phyloP scores from a whole-genome alignment of 2,797 vertebrate species.

The Coracias cyanogaster region DNA sequence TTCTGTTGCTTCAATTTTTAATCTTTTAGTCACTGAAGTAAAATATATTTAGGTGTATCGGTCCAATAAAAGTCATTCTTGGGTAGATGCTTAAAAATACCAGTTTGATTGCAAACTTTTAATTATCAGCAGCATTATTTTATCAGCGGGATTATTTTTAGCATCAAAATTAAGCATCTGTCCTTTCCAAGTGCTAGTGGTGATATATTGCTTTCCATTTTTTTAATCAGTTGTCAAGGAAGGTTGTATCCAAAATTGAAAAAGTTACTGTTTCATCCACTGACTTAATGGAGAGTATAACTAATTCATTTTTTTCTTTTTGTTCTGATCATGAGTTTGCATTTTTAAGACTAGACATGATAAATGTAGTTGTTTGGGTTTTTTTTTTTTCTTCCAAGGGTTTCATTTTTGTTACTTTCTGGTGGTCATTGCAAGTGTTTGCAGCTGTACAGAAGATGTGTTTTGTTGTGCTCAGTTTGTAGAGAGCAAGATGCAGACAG shows the following conservation, averaged over 20 bases:
- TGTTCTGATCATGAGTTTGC: background rate
- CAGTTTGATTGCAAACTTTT: background rate
- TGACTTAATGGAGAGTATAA: background rate
- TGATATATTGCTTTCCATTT: background rate
- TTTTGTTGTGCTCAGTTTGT: background rate
- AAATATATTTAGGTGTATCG: background rate
- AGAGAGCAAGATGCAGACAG: slow-evolving; percentile 15
- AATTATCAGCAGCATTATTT: background rate
- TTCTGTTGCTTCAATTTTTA: background rate
- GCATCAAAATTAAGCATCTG: background rate
- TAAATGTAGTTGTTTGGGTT: background rate
- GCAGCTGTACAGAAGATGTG: slow-evolving; percentile 49
- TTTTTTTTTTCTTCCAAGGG: background rate
- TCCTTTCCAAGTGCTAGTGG: background rate
- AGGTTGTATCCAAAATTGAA: background rate
- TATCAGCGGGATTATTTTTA: background rate
- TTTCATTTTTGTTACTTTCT: slow-evolving; percentile 42
- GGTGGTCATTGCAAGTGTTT: slow-evolving; percentile 21
- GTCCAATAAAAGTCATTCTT: background rate
- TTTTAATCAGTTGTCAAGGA: background rate
- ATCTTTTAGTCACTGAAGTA: background rate
- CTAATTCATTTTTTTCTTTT: background rate
- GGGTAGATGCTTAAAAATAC: background rate
- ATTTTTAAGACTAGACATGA: background rate
- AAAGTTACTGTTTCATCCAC: background rate